Evolutionary conservation across 2,888 invertebrate genomes (phyloP).

Genomic region (Apoderus coryli): DNA sequence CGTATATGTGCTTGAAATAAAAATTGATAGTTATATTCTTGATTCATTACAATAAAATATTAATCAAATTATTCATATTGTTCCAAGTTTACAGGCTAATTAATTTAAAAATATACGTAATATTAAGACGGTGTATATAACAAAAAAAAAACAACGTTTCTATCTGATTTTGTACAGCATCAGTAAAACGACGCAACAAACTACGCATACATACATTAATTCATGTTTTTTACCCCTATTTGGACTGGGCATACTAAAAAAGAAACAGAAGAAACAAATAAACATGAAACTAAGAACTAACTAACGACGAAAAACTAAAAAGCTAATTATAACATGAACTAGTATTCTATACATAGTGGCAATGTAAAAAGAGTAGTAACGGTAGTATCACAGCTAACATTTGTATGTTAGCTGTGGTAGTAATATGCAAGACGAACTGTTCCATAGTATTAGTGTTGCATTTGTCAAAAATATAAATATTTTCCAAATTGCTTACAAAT

Average conservation of each 20-base stretch:
- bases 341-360: not conserved
- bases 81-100: too few species aligned
- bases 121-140: too few species aligned
- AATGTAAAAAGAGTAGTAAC: not conserved
- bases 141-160: constrained; percentile 16
- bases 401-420: too few species aligned
- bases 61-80: too few species aligned
- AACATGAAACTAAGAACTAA: constrained; percentile 3
- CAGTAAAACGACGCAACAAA: constrained; percentile 32
- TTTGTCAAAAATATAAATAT: too few species aligned
- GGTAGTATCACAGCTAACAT: too few species aligned
- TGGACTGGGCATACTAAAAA: constrained; percentile 33
- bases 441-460: too few species aligned
- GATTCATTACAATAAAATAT: too few species aligned
- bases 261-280: constrained; percentile 16
- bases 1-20: too few species aligned
- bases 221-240: constrained; percentile 35
- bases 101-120: too few species aligned
- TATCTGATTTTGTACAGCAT: constrained; percentile 35
- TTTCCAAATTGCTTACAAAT: constrained; percentile 4
- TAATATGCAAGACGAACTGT: too few species aligned
- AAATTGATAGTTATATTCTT: too few species aligned
- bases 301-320: not conserved
- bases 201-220: constrained; percentile 36
- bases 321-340: not conserved